Conservation (phyloP, 2,888 invertebrate species). For the Tenthredo amoena region DNA sequence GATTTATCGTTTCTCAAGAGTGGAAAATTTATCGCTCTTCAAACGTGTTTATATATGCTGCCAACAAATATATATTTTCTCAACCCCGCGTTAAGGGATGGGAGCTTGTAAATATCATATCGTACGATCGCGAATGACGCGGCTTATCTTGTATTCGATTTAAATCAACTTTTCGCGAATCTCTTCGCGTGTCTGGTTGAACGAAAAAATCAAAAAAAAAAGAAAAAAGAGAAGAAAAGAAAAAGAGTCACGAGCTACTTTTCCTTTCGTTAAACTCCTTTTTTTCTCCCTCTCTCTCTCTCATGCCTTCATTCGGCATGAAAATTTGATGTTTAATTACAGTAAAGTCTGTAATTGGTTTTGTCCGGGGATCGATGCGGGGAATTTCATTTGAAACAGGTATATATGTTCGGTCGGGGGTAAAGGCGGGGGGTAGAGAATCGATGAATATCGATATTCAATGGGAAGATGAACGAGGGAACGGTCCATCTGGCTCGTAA, state of each 20-base stretch:
- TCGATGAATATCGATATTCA: conserved; percentile 40
- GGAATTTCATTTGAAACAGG: conserved; percentile 21
- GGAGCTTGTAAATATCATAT: conserved; percentile 10
- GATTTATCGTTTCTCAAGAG: conserved; percentile 23
- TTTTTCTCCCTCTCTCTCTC: too few relatives aligned
- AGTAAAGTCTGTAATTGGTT: conserved; percentile 2
- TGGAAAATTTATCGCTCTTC: not conserved
- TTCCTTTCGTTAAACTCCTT: not conserved
- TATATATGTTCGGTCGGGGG: not conserved
- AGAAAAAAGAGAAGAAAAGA: not conserved
- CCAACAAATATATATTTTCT: conserved; percentile 13
- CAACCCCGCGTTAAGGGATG: not conserved
- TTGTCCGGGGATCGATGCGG: conserved; percentile 1
- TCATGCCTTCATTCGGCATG: not conserved
- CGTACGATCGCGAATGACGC: not conserved
- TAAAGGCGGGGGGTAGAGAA: not conserved
- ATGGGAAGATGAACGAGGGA: conserved; percentile 20
- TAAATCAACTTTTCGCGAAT: not conserved
- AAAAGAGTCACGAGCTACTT: not conserved
- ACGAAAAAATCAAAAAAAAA: not conserved
- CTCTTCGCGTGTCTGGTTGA: not conserved
- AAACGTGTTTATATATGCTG: not conserved
- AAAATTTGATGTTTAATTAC: conserved; percentile 4
- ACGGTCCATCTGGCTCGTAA: conserved; percentile 20
- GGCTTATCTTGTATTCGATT: not conserved